Conservation (phyloP, 2,888 invertebrate species). For the Syrphus vitripennis region DNA sequence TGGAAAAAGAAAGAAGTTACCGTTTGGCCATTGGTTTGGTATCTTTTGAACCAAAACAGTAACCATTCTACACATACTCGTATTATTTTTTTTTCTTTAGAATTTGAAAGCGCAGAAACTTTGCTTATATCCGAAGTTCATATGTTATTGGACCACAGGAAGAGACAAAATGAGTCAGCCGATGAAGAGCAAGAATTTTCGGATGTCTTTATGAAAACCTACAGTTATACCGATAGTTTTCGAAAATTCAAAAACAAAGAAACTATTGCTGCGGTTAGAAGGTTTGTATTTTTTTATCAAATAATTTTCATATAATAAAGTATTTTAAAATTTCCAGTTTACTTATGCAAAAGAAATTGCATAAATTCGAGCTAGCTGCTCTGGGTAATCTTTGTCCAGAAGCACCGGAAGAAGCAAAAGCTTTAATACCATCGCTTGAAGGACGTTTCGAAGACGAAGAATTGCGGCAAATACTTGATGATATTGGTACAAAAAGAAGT, state of each 20-base stretch:
- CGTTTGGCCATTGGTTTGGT: not conserved
- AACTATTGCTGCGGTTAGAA: slow-evolving; percentile 97
- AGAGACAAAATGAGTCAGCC: slow-evolving; percentile 98
- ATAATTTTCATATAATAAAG: not conserved
- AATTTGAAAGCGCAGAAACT: slow-evolving; percentile 99
- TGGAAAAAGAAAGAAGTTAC: not conserved
- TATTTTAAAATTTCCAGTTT: slow-evolving; percentile 84
- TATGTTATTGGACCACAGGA: slow-evolving; percentile 97
- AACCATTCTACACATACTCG: too few species aligned
- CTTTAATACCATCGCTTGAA: slow-evolving; percentile 97
- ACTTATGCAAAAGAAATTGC: slow-evolving; percentile 95
- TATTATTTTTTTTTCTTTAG: slow-evolving; percentile 81
- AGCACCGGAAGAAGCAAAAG: slow-evolving; percentile 98
- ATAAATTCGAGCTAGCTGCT: slow-evolving; percentile 98
- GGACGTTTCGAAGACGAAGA: slow-evolving; percentile 99
- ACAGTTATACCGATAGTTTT: slow-evolving; percentile 97
- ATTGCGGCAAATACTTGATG: slow-evolving; percentile 96
- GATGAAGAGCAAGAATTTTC: slow-evolving; percentile 99
- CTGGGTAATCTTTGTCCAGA: slow-evolving; percentile 99
- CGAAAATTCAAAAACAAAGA: slow-evolving; percentile 99
- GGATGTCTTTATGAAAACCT: slow-evolving; percentile 98
- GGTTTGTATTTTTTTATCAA: slow-evolving; percentile 82
- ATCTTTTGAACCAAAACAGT: not conserved
- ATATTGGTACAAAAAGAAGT: slow-evolving; percentile 98
- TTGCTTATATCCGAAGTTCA: slow-evolving; percentile 97